Evolutionary conservation across 2,888 invertebrate species (phyloP).

Genomic region (Lasius platythorax): DNA sequence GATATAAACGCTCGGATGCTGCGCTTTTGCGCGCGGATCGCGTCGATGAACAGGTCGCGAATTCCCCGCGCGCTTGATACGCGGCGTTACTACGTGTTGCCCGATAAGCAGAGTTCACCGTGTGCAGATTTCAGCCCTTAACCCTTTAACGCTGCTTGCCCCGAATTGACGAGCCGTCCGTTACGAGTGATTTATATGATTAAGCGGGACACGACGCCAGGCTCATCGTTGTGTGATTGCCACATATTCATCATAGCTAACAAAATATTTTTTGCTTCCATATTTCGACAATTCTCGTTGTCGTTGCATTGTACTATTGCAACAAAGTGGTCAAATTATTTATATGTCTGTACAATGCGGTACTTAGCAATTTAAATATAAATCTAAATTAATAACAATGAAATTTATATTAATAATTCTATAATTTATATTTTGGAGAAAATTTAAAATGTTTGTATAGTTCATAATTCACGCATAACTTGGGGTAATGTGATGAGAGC

Average conservation of each 20-base stretch:
- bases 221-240: conserved; percentile 19
- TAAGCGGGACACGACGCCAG: conserved; percentile 10
- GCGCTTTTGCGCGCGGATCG: conserved; percentile 51
- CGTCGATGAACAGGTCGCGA: conserved; percentile 39
- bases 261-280: conserved; percentile 31
- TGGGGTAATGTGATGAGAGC: not conserved
- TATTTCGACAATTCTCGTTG: not conserved
- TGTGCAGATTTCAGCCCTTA: conserved; percentile 36
- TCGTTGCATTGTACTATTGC: not conserved
- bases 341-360: not conserved
- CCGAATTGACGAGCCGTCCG: conserved; percentile 38
- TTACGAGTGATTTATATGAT: conserved; percentile 46
- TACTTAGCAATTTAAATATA: not conserved
- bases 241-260: conserved; percentile 11
- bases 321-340: conserved; percentile 1
- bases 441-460: not conserved
- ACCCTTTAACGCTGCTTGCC: conserved; percentile 44
- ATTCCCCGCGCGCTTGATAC: conserved; percentile 25
- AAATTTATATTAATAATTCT: conserved; percentile 3
- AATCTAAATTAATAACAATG: not conserved
- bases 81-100: conserved; percentile 20
- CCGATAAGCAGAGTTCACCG: conserved; percentile 42
- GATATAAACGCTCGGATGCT: conserved; percentile 50
- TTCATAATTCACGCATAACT: not conserved
- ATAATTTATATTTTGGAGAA: not conserved